Conservation (phyloP, 2,113 vertebrate species). For the Cyprichromis sp. region DNA sequence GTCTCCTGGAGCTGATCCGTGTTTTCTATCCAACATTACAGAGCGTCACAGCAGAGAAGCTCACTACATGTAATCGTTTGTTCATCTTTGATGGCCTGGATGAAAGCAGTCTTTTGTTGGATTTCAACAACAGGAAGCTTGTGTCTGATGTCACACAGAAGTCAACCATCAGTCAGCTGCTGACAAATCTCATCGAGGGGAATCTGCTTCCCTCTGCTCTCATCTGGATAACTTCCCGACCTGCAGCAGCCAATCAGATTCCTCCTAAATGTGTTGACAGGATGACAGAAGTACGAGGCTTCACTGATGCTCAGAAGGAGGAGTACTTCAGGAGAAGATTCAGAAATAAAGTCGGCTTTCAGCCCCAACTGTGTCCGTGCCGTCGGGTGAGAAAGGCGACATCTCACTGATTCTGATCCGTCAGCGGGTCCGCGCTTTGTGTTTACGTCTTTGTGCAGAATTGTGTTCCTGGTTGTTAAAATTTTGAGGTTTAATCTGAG, state of each 20-base stretch:
- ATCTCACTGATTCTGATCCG: too few species aligned
- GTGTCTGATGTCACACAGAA: too few species aligned
- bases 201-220: neutral
- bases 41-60: rapidly evolving
- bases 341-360: rapidly evolving
- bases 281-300: rapidly evolving
- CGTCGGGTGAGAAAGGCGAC: too few species aligned
- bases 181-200: rapidly evolving
- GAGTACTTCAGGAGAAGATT: neutral
- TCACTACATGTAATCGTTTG: rapidly evolving
- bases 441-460: too few species aligned
- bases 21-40: neutral
- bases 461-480: too few species aligned
- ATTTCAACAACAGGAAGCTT: rapidly evolving
- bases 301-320: rapidly evolving
- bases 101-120: rapidly evolving
- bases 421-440: too few species aligned
- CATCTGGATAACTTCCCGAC: neutral
- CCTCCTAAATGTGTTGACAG: rapidly evolving
- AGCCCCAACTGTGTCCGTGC: too few species aligned
- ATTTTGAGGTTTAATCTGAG: too few species aligned
- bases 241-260: rapidly evolving
- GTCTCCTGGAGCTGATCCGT: rapidly evolving
- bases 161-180: rapidly evolving
- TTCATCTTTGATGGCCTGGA: neutral